phyloP scores from a whole-genome alignment of 2,888 invertebrate species.

The Argyresthia goedartella region DNA sequence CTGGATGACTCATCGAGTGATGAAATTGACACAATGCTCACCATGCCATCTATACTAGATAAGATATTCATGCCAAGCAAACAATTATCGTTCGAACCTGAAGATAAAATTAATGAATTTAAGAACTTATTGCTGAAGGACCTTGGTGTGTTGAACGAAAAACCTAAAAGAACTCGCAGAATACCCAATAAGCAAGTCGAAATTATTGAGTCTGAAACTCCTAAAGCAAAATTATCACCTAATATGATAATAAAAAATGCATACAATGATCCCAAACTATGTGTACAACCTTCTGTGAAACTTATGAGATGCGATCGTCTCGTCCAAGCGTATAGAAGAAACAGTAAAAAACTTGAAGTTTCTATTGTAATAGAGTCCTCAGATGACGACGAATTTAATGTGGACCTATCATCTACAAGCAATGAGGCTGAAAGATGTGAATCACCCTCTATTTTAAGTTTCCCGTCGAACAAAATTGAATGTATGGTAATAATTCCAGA shows the following conservation, averaged over 20 bases:
- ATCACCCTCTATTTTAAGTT: slow-evolving; percentile 25
- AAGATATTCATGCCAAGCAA: too few relatives aligned
- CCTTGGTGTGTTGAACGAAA: slow-evolving; percentile 19
- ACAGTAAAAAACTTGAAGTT: slow-evolving; percentile 23
- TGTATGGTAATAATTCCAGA: background rate
- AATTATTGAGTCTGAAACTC: background rate
- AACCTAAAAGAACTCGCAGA: background rate
- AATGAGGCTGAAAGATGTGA: slow-evolving; percentile 12
- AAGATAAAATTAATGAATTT: slow-evolving; percentile 22
- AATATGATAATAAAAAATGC: too few relatives aligned
- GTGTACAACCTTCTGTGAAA: slow-evolving; percentile 5
- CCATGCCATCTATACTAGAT: too few relatives aligned
- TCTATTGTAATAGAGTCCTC: background rate
- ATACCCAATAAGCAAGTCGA: background rate
- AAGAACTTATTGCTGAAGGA: slow-evolving; percentile 29
- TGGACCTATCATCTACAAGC: background rate
- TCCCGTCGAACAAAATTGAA: slow-evolving; percentile 5
- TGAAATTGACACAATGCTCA: slow-evolving; percentile 1
- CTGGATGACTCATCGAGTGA: slow-evolving; percentile 42
- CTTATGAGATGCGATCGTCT: slow-evolving; percentile 32
- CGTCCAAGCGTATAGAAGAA: slow-evolving; percentile 22
- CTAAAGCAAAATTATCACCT: background rate
- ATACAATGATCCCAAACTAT: background rate
- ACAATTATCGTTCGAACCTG: background rate
- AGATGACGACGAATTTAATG: background rate